Evolutionary conservation across 2,888 invertebrate species (phyloP), one percentile per base, ranked within the genome.

Genomic region (Phorcus lineatus): DNA sequence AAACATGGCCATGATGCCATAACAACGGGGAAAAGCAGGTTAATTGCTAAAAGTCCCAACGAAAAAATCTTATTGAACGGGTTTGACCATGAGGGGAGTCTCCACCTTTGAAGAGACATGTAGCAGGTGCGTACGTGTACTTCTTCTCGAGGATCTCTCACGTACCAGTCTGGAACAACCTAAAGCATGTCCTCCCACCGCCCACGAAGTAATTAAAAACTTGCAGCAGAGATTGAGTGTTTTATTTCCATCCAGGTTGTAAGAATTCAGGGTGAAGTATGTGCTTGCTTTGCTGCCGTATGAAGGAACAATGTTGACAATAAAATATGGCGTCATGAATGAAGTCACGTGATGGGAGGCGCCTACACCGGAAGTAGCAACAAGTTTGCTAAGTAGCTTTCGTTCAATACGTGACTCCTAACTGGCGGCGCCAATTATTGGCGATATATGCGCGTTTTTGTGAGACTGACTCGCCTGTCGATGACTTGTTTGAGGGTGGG

Each of bases 371-470:
- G 28, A 28, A 28, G 62, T 31, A 62, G 62, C 62, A 62, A 62
- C 62, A 62, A 62, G 62, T 62, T 62, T 31, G 62, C 62, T 62
- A 62, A 62, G 62, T 62, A 62, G 62, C 62, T 28, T 28, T 62
- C 62, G 62, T 62, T 62, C 62, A 62, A 62, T 62, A 62, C 62
- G 62, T 62, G 62, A 62, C 62, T 62, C 28, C 28, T 62, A 16
- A 62, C 62, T 28, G 62, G n/a, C 62, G 62, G 28, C 28, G 62
- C 24, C 62, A 62, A 62, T 62, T 62, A 62, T 62, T 62, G 62
- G 62, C 62, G 28, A 62, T 62, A 62, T 62, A 62, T 62, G 62
- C 62, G 62, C 62, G 62, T 62, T 62, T 62, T 62, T 62, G 62
- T 62, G 62, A 28, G 62, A 28, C 47, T 11, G 47, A 62, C 62